Base-by-base conservation (phyloP, 1,140 invertebrate species). In the Hermetia illucens region DNA sequence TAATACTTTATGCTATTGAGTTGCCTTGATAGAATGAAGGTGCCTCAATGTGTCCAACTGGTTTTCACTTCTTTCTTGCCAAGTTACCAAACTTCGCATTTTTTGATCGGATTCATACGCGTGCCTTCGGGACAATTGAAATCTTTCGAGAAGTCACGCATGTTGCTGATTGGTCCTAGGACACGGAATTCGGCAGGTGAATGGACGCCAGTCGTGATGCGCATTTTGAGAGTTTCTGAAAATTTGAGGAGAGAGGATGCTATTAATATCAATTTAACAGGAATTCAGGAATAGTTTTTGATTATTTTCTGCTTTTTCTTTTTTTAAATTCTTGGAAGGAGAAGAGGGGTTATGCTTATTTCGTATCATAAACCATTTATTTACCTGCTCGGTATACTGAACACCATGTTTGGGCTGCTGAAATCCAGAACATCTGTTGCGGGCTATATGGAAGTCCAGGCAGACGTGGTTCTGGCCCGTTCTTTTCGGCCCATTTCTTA, bases 151-250 rank as follows among this genome's bases (percentile, higher is more conserved):
- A 96, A 97, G 38, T 91, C 81, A 34, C 77, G 69, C 65, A 85
- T 81, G 57, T 97, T 97, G 21, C 86, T 85, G 13, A 95, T 61
- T 1, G 90, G 84, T 4, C 91, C 90, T 30, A 83, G 67, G 1
- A 95, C 85, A 22, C 90, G 76, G 68, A 81, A 90, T 39, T 76
- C 69, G 17, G 77, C 77, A 0, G 83, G 84, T 15, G 82, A 83
- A 53, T 88, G 82, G 42, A 73, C 70, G 36, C 84, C 72, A 32
- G 80, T 83, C 3, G 78, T 74, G 43, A 87, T 79, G 19, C 77
- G 67, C 39, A 83, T 64, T 47, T 77, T 79, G 21, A 82, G 63
- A 2, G 79, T 69, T 64, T 89, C 82, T 32, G 75, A 70, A 41
- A 36, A n/a, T 25, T 34, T 34, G n/a, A 34, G 10, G 21, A 18